These are phyloP conservation scores for Pantherophis vulpinus DNA, from an alignment of 2,797 vertebrate genomes.

Conservation along the genomic window DNA sequence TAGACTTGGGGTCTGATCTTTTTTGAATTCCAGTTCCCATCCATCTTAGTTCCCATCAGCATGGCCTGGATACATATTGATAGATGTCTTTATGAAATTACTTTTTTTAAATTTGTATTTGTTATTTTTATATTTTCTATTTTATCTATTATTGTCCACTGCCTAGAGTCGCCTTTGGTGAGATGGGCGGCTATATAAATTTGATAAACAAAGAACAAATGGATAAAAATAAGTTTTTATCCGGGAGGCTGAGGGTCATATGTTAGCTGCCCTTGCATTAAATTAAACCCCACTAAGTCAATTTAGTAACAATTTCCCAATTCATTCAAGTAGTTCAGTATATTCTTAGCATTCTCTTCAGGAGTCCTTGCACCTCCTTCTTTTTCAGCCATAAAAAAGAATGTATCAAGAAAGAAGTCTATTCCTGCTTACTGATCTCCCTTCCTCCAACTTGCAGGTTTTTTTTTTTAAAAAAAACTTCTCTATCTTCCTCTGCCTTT, in stretches of 20 bases:
- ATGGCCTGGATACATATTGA: neutral
- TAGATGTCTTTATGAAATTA: neutral
- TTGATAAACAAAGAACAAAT: neutral
- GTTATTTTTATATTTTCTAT: neutral
- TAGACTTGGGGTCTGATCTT: neutral
- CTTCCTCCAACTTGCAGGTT: neutral
- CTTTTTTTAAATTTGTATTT: neutral
- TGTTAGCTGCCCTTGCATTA: neutral
- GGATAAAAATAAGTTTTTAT: neutral
- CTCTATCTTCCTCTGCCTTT: accelerated
- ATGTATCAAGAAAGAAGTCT: neutral
- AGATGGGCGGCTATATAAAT: neutral
- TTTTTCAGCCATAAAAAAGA: neutral
- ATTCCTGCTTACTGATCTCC: neutral
- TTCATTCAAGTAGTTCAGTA: neutral
- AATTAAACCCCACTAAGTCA: neutral
- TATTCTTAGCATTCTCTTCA: neutral
- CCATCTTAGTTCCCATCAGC: neutral
- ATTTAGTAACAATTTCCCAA: neutral
- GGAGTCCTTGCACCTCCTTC: neutral
- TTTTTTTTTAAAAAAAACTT: neutral
- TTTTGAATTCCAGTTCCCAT: neutral
- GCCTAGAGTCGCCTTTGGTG: neutral
- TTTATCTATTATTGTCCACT: neutral
- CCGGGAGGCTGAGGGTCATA: neutral